Evolutionary conservation across 2,888 invertebrate genomes (phyloP).

Genomic region (Cordylochernes scorpioides): DNA sequence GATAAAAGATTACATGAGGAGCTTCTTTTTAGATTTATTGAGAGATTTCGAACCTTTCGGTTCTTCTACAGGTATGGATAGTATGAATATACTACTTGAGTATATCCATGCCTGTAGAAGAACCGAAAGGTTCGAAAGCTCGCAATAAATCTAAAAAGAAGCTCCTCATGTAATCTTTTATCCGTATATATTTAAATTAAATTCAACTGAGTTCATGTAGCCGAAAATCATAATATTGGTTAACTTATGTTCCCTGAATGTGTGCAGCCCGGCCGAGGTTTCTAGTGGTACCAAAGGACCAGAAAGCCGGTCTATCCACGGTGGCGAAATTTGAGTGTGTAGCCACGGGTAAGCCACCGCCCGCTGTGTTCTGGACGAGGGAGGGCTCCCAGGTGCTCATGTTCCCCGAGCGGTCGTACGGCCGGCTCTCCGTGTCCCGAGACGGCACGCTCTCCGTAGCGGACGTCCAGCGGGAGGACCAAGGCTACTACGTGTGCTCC

Average conservation of each 20-base stretch:
- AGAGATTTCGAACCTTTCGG: too few relatives aligned
- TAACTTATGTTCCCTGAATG: not conserved
- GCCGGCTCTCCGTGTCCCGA: slow-evolving; percentile 41
- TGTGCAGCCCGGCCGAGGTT: slow-evolving; percentile 60
- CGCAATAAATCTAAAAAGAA: too few relatives aligned
- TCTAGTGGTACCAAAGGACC: slow-evolving; percentile 53
- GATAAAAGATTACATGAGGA: too few relatives aligned
- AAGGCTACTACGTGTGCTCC: slow-evolving; percentile 69
- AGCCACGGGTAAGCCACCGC: slow-evolving; percentile 66
- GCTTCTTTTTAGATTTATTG: too few relatives aligned
- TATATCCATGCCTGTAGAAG: too few relatives aligned
- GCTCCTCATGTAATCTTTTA: too few relatives aligned
- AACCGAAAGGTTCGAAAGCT: too few relatives aligned
- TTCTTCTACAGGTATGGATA: too few relatives aligned
- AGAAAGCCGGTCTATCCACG: slow-evolving; percentile 56
- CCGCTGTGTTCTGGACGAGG: slow-evolving; percentile 81
- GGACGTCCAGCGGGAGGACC: slow-evolving; percentile 41
- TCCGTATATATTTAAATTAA: too few relatives aligned
- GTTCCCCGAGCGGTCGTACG: slow-evolving; percentile 48
- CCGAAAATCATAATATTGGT: not conserved
- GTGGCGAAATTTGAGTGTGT: slow-evolving; percentile 60
- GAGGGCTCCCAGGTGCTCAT: slow-evolving; percentile 60
- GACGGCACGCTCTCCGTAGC: slow-evolving; percentile 40
- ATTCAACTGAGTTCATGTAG: too few relatives aligned
- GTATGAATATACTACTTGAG: too few relatives aligned